Conservation (phyloP, 1,140 invertebrate genomes). For the Mesaphorura yosii region DNA sequence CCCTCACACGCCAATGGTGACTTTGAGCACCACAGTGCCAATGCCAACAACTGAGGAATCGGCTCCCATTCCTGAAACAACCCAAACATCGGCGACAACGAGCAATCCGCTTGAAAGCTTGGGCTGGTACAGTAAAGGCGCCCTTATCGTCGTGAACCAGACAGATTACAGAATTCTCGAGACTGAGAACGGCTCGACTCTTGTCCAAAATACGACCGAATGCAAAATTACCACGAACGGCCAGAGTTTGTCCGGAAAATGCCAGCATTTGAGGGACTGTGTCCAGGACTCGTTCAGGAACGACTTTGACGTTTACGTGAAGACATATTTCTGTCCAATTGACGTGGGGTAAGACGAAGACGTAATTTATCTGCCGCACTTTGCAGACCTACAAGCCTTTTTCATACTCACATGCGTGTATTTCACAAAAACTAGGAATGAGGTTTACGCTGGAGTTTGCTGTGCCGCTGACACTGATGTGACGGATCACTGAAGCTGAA, state of each 20-base stretch:
- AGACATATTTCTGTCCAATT: conserved; percentile 21
- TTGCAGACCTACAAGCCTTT: too few species aligned
- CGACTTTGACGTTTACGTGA: conserved; percentile 5
- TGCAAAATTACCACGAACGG: background rate
- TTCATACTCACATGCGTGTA: too few species aligned
- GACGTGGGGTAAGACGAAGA: conserved; percentile 7
- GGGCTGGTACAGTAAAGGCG: background rate
- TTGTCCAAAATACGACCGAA: background rate
- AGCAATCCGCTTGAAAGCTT: background rate
- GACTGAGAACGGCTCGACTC: background rate
- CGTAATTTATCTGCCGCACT: too few species aligned
- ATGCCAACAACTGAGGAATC: background rate
- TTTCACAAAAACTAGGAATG: too few species aligned
- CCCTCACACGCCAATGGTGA: too few species aligned
- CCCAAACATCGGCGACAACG: background rate
- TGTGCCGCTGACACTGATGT: too few species aligned
- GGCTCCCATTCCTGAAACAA: background rate
- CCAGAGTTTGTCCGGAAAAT: conserved; percentile 12
- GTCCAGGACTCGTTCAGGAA: conserved; percentile 5
- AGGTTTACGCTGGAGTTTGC: too few species aligned
- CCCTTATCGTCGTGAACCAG: background rate
- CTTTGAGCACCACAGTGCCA: conserved; percentile 13
- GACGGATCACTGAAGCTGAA: too few species aligned
- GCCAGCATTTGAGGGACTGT: conserved; percentile 18
- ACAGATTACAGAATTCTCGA: background rate